phyloP scores from a whole-genome alignment of 1,140 invertebrate genomes.

The Tribolium madens region DNA sequence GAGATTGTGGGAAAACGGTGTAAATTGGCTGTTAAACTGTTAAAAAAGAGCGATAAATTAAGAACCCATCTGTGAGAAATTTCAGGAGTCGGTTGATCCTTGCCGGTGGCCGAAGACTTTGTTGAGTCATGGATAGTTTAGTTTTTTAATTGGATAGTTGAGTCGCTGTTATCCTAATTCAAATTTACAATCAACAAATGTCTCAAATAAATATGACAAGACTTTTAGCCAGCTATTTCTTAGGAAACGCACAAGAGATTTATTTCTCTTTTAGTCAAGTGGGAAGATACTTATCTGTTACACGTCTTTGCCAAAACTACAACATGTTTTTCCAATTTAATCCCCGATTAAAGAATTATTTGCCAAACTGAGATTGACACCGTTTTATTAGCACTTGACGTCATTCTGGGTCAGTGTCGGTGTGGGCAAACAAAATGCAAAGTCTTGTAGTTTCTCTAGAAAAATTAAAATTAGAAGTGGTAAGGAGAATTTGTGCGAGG shows the following conservation, averaged over 20 bases:
- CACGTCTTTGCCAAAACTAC: constrained; percentile 13
- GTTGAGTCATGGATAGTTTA: constrained; percentile 10
- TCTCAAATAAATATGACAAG: constrained; percentile 21
- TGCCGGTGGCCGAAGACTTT: not conserved
- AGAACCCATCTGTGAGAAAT: not conserved
- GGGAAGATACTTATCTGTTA: constrained; percentile 10
- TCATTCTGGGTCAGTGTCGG: constrained; percentile 9
- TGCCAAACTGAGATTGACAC: constrained; percentile 14
- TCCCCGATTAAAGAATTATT: constrained; percentile 5
- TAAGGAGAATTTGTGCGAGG: not conserved
- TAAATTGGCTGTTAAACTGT: constrained; percentile 13
- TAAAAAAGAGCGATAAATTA: constrained; percentile 2
- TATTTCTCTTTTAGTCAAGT: constrained; percentile 19
- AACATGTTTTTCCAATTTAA: constrained; percentile 35
- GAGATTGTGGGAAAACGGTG: constrained; percentile 14
- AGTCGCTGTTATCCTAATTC: constrained; percentile 26
- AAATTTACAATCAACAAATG: constrained; percentile 16
- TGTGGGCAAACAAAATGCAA: too few relatives aligned
- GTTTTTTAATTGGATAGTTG: constrained; percentile 10
- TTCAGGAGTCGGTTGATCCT: not conserved
- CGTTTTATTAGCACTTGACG: constrained; percentile 5
- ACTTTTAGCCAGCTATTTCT: not conserved
- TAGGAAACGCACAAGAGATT: constrained; percentile 1
- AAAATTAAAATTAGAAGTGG: not conserved
- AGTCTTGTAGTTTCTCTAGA: not conserved